These are phyloP conservation scores for Megathymus violae DNA, from an alignment of 1,140 invertebrate genomes.

Conservation along the genomic window DNA sequence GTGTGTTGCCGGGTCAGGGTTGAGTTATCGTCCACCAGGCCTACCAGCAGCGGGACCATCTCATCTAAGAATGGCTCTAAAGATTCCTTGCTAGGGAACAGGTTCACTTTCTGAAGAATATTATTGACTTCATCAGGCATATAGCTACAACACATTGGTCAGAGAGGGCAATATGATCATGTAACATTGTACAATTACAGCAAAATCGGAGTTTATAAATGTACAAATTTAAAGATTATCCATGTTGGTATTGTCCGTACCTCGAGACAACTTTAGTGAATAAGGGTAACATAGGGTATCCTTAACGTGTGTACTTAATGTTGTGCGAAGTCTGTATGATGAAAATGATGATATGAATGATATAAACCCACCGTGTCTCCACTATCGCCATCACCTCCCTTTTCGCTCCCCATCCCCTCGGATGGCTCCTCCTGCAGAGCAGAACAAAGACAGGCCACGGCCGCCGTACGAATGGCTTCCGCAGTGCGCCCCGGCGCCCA, in stretches of 20 bases:
- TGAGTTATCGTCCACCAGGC: constrained; percentile 87
- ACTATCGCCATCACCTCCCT: constrained; percentile 53
- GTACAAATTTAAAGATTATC: no score
- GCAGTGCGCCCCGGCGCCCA: constrained; percentile 93
- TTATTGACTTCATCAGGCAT: no score
- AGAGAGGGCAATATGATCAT: no score
- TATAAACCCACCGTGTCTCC: constrained; percentile 54
- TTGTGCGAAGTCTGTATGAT: no score
- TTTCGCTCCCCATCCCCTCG: constrained; percentile 29
- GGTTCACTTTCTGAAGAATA: constrained; percentile 69
- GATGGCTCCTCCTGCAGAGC: constrained; percentile 84
- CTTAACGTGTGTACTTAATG: no score
- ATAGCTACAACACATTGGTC: no score
- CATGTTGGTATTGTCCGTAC: no score
- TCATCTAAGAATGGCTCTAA: constrained; percentile 76
- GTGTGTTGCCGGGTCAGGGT: constrained; percentile 86
- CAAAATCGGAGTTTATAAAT: no score
- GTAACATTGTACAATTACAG: no score
- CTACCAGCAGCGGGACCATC: constrained; percentile 83
- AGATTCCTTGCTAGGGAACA: constrained; percentile 73
- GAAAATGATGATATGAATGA: no score
- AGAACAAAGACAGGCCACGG: constrained; percentile 89
- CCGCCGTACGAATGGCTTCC: constrained; percentile 91
- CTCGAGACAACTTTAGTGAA: no score
- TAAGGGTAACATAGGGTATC: no score